These are phyloP conservation scores for Fopius arisanus DNA, from an alignment of 1,140 invertebrate genomes.

Conservation along the genomic window DNA sequence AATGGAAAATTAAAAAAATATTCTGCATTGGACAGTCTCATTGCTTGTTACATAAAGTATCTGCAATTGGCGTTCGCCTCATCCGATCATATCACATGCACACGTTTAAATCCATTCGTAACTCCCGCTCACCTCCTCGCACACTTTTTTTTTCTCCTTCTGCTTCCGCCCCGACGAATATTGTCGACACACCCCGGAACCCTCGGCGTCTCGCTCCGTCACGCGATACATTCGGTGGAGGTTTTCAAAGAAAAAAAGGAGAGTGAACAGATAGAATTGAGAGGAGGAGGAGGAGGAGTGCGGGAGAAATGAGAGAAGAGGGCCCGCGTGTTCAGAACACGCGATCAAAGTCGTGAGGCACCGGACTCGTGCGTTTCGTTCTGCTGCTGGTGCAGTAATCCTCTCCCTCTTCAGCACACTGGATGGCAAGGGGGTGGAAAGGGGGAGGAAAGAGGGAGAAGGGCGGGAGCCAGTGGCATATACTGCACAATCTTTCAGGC, in stretches of 20 bases:
- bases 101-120: constrained; percentile 2
- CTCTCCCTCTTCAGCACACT: not conserved
- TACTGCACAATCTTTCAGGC: constrained; percentile 16
- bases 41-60: constrained; percentile 19
- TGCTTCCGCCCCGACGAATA: constrained; percentile 20
- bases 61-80: constrained; percentile 25
- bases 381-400: not conserved
- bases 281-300: not conserved
- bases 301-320: constrained; percentile 10
- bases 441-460: not conserved
- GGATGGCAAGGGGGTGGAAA: not conserved
- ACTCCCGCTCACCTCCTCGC: not conserved
- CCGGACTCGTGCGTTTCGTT: not conserved
- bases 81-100: constrained; percentile 25
- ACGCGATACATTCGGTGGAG: constrained; percentile 25
- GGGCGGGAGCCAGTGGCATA: not conserved
- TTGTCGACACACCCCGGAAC: constrained; percentile 31
- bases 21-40: constrained; percentile 5
- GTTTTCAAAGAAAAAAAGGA: not conserved
- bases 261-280: not conserved
- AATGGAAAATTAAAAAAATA: constrained; percentile 22
- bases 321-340: constrained; percentile 27
- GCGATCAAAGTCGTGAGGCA: constrained; percentile 25
- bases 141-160: too few relatives aligned
- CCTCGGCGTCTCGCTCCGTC: constrained; percentile 27